phyloP scores from a whole-genome alignment of 2,888 invertebrate species.

The Drosophila paramelanica region DNA sequence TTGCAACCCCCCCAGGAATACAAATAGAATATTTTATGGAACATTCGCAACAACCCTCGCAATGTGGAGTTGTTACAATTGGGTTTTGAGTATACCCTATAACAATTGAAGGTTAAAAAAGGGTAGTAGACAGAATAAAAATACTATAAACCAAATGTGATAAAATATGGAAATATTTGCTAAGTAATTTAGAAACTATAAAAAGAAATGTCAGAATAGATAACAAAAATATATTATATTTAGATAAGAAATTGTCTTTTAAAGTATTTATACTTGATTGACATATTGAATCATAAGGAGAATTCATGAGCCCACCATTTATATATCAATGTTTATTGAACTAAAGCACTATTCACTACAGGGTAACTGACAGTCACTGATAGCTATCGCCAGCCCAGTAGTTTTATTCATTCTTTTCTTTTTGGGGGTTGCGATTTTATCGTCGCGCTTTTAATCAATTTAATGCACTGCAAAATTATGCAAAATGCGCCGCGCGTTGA shows the following conservation, averaged over 20 bases:
- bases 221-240: not conserved
- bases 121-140: not conserved
- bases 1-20: constrained; percentile 2
- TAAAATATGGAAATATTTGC: not conserved
- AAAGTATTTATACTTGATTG: too few relatives aligned
- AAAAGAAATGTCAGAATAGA: not conserved
- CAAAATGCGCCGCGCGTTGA: constrained; percentile 40
- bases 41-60: constrained; percentile 41
- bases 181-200: not conserved
- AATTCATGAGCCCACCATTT: too few relatives aligned
- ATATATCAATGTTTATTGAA: too few relatives aligned
- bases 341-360: not conserved
- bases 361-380: constrained; percentile 14
- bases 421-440: constrained; percentile 78
- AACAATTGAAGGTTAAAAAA: not conserved
- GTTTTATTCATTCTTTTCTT: constrained; percentile 20
- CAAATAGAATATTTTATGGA: constrained; percentile 1
- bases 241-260: not conserved
- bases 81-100: constrained; percentile 21
- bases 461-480: constrained; percentile 72
- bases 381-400: not conserved
- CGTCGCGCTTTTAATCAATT: constrained; percentile 72
- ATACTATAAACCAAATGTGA: not conserved
- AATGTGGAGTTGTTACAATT: constrained; percentile 2
- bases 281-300: too few relatives aligned